Percentiles rank a stretch among this genome's conserved stretches.
Evolutionary conservation across 2,888 invertebrate genomes (phyloP).

Genomic region (Pseudococcus longispinus): DNA sequence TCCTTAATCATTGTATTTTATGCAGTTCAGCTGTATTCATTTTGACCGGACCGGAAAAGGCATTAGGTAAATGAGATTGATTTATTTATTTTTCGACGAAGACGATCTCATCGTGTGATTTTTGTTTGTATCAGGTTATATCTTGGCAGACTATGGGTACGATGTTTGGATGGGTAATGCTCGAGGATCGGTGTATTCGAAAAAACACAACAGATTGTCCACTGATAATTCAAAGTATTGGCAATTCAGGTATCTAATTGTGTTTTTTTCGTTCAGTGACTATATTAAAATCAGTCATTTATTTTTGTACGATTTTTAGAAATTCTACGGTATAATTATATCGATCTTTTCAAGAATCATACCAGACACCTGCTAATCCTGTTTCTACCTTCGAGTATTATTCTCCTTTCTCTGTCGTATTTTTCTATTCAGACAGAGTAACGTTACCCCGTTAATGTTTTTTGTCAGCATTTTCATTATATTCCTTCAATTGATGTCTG

Average conservation of each 20-base stretch:
- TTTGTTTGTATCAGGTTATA: conserved; percentile 66
- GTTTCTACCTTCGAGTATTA: too few relatives aligned
- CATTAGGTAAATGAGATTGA: conserved; percentile 59
- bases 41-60: conserved; percentile 60
- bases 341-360: too few relatives aligned
- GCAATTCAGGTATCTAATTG: conserved; percentile 69
- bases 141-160: conserved; percentile 73
- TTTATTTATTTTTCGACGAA: not conserved
- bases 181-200: conserved; percentile 79
- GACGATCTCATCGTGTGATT: not conserved
- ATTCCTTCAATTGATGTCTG: too few relatives aligned
- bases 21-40: conserved; percentile 61
- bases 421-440: too few relatives aligned
- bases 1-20: conserved; percentile 60
- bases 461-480: too few relatives aligned
- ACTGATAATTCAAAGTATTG: conserved; percentile 70
- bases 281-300: too few relatives aligned
- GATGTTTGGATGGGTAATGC: conserved; percentile 86
- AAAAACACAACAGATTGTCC: conserved; percentile 66
- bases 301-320: too few relatives aligned
- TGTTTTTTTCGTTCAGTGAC: too few relatives aligned
- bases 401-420: too few relatives aligned
- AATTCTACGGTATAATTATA: too few relatives aligned
- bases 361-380: too few relatives aligned
- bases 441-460: too few relatives aligned